Evolutionary conservation across 64 coral and sea anemone species (phyloP).

Genomic region (Actinia equina): DNA sequence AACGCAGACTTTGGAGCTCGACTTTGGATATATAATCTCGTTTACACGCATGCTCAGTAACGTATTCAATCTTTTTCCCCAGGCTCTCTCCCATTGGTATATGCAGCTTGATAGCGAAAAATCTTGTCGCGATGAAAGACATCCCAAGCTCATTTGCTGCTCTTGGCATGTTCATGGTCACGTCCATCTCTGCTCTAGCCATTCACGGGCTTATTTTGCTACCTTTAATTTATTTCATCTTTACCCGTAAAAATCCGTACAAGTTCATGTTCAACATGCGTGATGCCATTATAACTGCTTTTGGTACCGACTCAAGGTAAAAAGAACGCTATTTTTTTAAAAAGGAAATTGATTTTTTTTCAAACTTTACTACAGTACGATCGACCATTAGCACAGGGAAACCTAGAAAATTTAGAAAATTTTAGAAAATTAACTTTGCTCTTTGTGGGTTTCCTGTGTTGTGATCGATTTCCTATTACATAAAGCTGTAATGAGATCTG

Average conservation of each 20-base stretch:
- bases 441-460: no score
- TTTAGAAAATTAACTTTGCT: no score
- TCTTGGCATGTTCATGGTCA: constrained; percentile 59
- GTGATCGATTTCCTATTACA: no score
- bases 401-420: no score
- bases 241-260: constrained; percentile 63
- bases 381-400: no score
- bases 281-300: constrained; percentile 68
- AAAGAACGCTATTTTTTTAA: background rate
- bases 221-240: constrained; percentile 66
- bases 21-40: background rate
- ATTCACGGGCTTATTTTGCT: constrained; percentile 53
- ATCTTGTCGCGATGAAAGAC: constrained; percentile 63
- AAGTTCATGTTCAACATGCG: constrained; percentile 56
- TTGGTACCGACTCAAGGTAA: constrained; percentile 82
- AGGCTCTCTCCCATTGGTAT: constrained; percentile 88
- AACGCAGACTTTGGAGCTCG: background rate
- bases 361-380: no score
- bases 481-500: no score
- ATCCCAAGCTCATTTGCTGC: constrained; percentile 47
- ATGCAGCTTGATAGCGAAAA: constrained; percentile 63
- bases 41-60: background rate
- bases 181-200: constrained; percentile 28
- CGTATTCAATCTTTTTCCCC: background rate
- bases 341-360: background rate